A percentile compares a stretch with the other conserved stretches of the same genome.
phyloP scores from a whole-genome alignment of 2,797 vertebrate species.

The Cyprinella venusta region DNA sequence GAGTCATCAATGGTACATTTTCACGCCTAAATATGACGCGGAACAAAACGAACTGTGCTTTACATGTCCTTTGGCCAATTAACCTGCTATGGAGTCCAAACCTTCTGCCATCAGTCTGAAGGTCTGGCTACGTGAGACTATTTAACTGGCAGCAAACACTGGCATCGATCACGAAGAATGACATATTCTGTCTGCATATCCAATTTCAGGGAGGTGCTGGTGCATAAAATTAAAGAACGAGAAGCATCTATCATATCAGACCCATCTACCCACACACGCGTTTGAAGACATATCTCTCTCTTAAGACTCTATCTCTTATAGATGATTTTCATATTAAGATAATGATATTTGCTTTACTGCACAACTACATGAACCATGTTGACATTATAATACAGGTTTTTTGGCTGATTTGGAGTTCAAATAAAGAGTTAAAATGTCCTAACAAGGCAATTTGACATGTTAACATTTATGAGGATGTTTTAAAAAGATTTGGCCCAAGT shows the following conservation, averaged over 20 bases:
- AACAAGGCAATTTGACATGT: not conserved
- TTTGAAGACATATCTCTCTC: not conserved
- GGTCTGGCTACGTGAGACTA: too few relatives aligned
- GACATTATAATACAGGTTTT: not conserved
- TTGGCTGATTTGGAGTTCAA: not conserved
- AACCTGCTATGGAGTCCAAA: too few relatives aligned
- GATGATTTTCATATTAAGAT: constrained; percentile 17
- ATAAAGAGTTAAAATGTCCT: not conserved
- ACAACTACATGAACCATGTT: not conserved
- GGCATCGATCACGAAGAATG: constrained; percentile 41
- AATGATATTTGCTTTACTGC: not conserved
- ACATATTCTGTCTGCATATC: constrained; percentile 45
- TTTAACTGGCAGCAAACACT: not conserved
- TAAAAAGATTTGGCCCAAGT: not conserved
- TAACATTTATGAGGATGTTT: not conserved
- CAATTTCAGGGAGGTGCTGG: constrained; percentile 26
- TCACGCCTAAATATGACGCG: too few relatives aligned
- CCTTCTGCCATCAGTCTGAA: too few relatives aligned
- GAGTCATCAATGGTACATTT: too few relatives aligned
- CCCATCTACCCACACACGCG: not conserved
- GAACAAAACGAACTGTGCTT: too few relatives aligned
- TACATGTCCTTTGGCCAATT: too few relatives aligned
- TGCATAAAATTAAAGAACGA: constrained; percentile 55
- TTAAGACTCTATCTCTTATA: not conserved
- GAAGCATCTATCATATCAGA: constrained; percentile 44